Evolutionary conservation across 2,113 vertebrate species (phyloP).

Genomic region (Odocoileus virginianus): DNA sequence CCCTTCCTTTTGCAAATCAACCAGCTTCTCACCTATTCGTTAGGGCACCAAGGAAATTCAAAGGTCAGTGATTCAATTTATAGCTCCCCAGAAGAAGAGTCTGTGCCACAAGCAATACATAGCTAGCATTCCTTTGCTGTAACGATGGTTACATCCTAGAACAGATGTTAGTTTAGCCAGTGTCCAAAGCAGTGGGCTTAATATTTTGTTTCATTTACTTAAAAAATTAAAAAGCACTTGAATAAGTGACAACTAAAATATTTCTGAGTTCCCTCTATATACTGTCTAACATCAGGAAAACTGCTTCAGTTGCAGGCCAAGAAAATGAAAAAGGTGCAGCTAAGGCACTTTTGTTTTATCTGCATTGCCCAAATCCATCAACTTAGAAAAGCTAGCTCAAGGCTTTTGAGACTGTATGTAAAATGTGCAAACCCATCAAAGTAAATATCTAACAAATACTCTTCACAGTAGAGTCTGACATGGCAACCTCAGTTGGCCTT

Average conservation of each 20-base stretch:
- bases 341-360: neutral
- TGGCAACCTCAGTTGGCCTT: neutral
- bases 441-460: neutral
- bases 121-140: conserved; percentile 8
- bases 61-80: neutral
- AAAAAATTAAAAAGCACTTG: conserved; percentile 9
- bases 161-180: conserved; percentile 37
- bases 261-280: conserved; percentile 27
- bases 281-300: neutral
- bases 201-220: conserved; percentile 32
- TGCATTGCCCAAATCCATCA: neutral
- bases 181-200: conserved; percentile 16
- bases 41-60: neutral
- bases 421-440: neutral
- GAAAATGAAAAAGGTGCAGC: neutral
- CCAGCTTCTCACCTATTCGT: neutral
- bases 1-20: neutral
- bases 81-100: neutral
- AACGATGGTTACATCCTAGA: neutral
- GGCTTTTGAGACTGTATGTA: neutral
- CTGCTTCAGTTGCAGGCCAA: neutral
- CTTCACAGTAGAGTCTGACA: neutral
- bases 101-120: neutral
- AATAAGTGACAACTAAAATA: conserved; percentile 54
- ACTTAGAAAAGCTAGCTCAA: neutral